These are phyloP conservation scores for Rotaria sp. DNA, from an alignment of 2,888 invertebrate genomes.

Conservation along the genomic window DNA sequence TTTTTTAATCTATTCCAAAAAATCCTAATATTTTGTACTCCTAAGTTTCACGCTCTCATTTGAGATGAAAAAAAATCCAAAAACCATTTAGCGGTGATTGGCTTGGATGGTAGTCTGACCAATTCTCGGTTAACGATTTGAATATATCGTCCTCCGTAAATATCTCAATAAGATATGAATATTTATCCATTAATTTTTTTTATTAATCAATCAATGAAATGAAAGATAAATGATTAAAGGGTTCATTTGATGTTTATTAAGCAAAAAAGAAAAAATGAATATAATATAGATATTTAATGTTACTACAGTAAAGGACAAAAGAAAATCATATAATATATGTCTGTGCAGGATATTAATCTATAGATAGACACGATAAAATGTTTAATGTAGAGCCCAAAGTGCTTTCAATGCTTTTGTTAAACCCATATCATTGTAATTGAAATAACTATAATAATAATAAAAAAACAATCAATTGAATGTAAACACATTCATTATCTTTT, in stretches of 20 bases:
- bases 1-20: too few relatives aligned
- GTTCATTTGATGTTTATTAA: background rate
- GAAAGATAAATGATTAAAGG: background rate
- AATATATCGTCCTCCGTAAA: too few relatives aligned
- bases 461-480: too few relatives aligned
- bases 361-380: background rate
- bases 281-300: background rate
- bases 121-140: too few relatives aligned
- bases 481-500: too few relatives aligned
- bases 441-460: constrained; percentile 12
- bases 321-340: background rate
- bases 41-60: too few relatives aligned
- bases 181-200: background rate
- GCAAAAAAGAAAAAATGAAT: background rate
- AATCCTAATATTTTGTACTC: too few relatives aligned
- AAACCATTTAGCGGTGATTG: too few relatives aligned
- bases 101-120: too few relatives aligned
- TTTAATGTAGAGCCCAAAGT: constrained; percentile 34
- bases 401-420: constrained; percentile 39
- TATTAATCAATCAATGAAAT: background rate
- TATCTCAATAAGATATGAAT: too few relatives aligned
- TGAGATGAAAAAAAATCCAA: too few relatives aligned
- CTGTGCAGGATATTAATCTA: background rate
- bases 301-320: background rate
- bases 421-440: constrained; percentile 37